phyloP scores from a whole-genome alignment of 2,113 vertebrate genomes.

The Lophochroa leadbeateri region DNA sequence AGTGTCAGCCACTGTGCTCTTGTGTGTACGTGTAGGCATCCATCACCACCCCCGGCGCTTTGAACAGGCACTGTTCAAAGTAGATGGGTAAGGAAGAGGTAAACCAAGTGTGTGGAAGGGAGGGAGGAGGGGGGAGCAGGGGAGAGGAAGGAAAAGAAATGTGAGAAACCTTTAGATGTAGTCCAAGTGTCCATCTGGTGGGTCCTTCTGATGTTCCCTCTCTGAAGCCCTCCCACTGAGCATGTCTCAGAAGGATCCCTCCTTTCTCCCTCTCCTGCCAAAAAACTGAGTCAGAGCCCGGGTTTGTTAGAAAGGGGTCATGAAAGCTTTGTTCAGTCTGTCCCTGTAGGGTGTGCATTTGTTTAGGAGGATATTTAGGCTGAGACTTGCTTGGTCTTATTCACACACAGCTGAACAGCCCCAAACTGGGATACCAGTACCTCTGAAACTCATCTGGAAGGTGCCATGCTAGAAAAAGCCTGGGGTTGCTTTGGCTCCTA shows the following conservation, averaged over 20 bases:
- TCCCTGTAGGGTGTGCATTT: neutral
- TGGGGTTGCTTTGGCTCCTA: neutral
- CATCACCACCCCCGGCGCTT: rapidly evolving
- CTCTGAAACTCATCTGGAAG: neutral
- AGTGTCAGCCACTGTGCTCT: neutral
- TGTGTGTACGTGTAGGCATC: neutral
- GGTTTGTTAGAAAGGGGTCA: constrained; percentile 23
- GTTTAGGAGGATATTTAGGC: constrained; percentile 14
- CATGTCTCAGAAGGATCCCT: constrained; percentile 46
- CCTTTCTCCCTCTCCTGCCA: constrained; percentile 36
- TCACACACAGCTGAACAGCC: neutral
- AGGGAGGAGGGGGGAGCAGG: neutral
- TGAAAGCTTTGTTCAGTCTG: constrained; percentile 26
- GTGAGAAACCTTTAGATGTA: constrained; percentile 66
- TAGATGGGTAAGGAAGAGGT: constrained; percentile 29
- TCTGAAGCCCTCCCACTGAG: constrained; percentile 22
- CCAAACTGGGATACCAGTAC: neutral
- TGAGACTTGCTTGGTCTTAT: neutral
- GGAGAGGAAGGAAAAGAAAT: constrained; percentile 67
- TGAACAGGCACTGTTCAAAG: constrained; percentile 41
- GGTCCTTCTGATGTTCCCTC: constrained; percentile 51
- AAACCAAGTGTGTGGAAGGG: neutral
- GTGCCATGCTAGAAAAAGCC: neutral
- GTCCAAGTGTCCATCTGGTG: constrained; percentile 59
- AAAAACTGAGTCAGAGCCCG: constrained; percentile 21